Evolutionary conservation across 2,888 invertebrate genomes (phyloP).

Genomic region (Lomographa bimaculata): DNA sequence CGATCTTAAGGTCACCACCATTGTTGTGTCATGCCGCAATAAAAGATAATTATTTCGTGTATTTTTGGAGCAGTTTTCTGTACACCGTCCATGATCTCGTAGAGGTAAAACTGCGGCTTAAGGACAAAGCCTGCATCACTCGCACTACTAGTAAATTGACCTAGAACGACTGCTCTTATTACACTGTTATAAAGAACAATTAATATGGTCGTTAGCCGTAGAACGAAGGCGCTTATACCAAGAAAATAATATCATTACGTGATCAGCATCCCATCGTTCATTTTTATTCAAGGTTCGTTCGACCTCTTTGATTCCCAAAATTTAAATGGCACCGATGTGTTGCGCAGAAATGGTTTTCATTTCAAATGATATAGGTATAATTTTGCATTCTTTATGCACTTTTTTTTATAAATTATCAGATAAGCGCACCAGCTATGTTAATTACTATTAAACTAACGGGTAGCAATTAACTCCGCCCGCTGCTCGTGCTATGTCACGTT

Average conservation of each 20-base stretch:
- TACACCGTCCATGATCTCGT: conserved; percentile 55
- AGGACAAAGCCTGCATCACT: conserved; percentile 18
- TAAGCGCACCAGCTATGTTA: too few species aligned
- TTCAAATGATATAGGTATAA: too few species aligned
- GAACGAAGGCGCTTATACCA: conserved; percentile 5
- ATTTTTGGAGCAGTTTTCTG: conserved; percentile 72
- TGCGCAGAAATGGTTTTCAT: too few species aligned
- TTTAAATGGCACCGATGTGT: conserved; percentile 2
- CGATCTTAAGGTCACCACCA: conserved; percentile 70
- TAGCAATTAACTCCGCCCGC: too few species aligned
- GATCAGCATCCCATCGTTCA: conserved; percentile 24
- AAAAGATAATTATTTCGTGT: conserved; percentile 74
- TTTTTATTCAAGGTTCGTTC: conserved; percentile 41
- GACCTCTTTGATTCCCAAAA: conserved; percentile 35
- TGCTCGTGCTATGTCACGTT: too few species aligned
- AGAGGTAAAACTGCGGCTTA: conserved; percentile 29
- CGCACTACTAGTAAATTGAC: conserved; percentile 10
- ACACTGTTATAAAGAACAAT: conserved; percentile 7
- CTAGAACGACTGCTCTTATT: conserved; percentile 15
- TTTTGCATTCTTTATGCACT: too few species aligned
- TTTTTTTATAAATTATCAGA: too few species aligned
- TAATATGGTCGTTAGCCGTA: conserved; percentile 5
- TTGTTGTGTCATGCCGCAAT: conserved; percentile 72
- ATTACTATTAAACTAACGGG: too few species aligned
- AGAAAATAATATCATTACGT: conserved; percentile 20